phyloP scores from a whole-genome alignment of 2,888 invertebrate species.

The Digitonthophagus gazella region DNA sequence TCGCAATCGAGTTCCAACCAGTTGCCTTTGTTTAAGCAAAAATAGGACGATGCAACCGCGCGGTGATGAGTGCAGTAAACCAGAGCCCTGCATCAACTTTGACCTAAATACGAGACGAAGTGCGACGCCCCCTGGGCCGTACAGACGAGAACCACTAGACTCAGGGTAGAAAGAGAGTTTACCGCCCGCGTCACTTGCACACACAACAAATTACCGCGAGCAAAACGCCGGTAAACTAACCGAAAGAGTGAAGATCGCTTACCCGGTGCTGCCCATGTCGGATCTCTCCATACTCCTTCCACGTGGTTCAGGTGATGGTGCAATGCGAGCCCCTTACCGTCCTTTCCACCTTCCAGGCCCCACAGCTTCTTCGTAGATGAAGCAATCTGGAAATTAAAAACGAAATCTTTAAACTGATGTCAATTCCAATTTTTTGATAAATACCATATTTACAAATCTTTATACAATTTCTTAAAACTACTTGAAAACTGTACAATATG shows the following conservation, averaged over 20 bases:
- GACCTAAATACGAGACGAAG: background rate
- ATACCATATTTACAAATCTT: background rate
- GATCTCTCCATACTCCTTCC: conserved; percentile 85
- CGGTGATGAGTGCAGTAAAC: background rate
- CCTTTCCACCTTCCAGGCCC: conserved; percentile 80
- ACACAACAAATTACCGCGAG: background rate
- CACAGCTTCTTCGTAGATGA: conserved; percentile 92
- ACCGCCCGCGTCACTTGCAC: background rate
- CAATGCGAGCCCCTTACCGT: conserved; percentile 68
- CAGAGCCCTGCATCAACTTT: background rate
- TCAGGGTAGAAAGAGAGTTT: background rate
- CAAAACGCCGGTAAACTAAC: background rate
- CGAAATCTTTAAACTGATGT: conserved; percentile 2
- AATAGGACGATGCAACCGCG: background rate
- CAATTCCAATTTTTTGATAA: background rate
- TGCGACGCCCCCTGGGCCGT: background rate
- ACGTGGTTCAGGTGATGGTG: conserved; percentile 66
- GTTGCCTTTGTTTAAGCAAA: background rate
- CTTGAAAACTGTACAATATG: conserved; percentile 11
- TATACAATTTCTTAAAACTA: conserved; percentile 9
- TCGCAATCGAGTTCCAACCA: background rate
- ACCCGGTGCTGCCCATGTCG: conserved; percentile 92
- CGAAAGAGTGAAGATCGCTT: too few species aligned
- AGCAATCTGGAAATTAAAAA: conserved; percentile 67
- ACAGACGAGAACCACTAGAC: background rate